A percentile compares a stretch with the other conserved stretches of the same genome.
phyloP scores from a whole-genome alignment of 2,113 vertebrate species.

The Tupaia tana region DNA sequence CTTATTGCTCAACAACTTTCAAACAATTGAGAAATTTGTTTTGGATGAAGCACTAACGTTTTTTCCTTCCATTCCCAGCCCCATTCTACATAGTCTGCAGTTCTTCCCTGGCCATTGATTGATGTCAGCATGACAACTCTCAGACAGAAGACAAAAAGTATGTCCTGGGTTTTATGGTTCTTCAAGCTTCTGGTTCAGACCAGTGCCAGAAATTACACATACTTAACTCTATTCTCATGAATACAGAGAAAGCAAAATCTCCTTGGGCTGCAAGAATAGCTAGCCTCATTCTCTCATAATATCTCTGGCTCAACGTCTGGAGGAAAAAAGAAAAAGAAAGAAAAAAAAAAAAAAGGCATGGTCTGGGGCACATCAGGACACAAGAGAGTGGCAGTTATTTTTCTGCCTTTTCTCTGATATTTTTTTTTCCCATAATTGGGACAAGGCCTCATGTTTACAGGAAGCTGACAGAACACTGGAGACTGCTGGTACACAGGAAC shows the following conservation, averaged over 20 bases:
- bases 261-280: background rate
- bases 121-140: conserved; percentile 52
- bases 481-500: background rate
- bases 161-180: conserved; percentile 43
- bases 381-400: background rate
- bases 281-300: background rate
- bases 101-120: conserved; percentile 47
- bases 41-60: conserved; percentile 19
- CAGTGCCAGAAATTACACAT: conserved; percentile 58
- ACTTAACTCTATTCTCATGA: conserved; percentile 23
- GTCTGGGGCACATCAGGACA: conserved; percentile 19
- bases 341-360: background rate
- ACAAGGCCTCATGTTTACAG: background rate
- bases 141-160: conserved; percentile 62
- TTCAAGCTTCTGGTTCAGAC: conserved; percentile 71
- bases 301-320: background rate
- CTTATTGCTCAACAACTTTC: conserved; percentile 51
- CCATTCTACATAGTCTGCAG: background rate
- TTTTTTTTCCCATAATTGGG: background rate
- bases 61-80: background rate
- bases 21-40: conserved; percentile 61
- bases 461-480: background rate
- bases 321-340: no score
- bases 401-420: background rate
- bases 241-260: conserved; percentile 34